These are phyloP conservation scores for Upupa epops DNA, from an alignment of 2,113 vertebrate genomes.

Conservation along the genomic window DNA sequence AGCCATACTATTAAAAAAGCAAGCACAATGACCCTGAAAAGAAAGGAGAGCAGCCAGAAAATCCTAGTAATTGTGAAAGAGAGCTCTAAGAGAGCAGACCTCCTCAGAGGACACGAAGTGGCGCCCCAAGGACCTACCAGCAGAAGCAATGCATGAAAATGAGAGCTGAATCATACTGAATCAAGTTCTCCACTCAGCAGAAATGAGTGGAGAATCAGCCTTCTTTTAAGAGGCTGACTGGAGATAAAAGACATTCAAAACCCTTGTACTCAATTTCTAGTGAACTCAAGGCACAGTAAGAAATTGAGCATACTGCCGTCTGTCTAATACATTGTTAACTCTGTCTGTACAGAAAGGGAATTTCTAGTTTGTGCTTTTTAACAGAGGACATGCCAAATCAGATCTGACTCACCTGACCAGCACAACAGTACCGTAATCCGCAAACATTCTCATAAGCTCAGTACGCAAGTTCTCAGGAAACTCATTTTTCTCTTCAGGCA, in stretches of 20 bases:
- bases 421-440: slow-evolving; percentile 75
- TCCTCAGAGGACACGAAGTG: neutral
- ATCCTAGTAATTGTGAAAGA: neutral
- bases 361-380: neutral
- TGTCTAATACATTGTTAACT: neutral
- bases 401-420: slow-evolving; percentile 74
- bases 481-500: slow-evolving; percentile 71
- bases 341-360: neutral
- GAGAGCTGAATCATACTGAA: neutral
- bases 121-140: neutral
- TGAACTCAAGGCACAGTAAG: neutral
- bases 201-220: neutral
- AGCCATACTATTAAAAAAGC: neutral
- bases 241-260: neutral
- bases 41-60: neutral
- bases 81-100: neutral
- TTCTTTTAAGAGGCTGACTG: neutral
- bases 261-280: neutral
- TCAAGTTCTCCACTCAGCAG: neutral
- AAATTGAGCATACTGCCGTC: neutral
- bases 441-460: slow-evolving; percentile 79
- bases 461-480: slow-evolving; percentile 79
- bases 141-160: neutral
- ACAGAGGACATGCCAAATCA: neutral
- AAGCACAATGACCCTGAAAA: neutral